Base-by-base conservation (phyloP, 2,888 invertebrate species). In the Perizoma affinitatum region DNA sequence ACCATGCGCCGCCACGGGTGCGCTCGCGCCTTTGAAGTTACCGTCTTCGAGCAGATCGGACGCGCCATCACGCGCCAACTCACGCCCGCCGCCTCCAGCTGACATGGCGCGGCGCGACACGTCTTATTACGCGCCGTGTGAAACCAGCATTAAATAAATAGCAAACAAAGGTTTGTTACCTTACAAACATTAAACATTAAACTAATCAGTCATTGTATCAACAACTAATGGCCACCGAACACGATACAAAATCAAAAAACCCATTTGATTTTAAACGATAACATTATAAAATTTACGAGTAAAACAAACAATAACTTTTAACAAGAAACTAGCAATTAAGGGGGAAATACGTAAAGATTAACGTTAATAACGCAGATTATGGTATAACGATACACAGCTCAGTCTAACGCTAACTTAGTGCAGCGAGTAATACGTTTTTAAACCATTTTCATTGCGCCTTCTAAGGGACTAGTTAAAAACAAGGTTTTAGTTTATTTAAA, bases 381-480 rank as follows among this genome's bases (percentile, higher is more conserved):
- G 40, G 51, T 52, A 41, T 49, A 55, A 58, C 52, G 52, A 52
- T 53, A 44, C 44, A 38, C 53, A 60, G 64, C 65, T 68, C 46
- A 63, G 59, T 36, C 41, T 35, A 63, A 52, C 51, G 65, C 47
- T 41, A 51, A 47, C 62, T 61, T 34, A 69, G 56, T 65, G 65
- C 61, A 61, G 61, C 66, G 68, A 72, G 66, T 78, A 78, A 79
- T 78, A 75, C 71, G 67, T 70, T 75, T 76, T 67, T 73, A 74
- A 79, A 70, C 70, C 58, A 72, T 74, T 71, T 73, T 70, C 65
- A 68, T 70, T 67, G 58, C 67, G 67, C 64, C 65, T 67, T 64
- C 66, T 66, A 61, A 51, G 45, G 22, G 22, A 22, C 1, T 22
- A 57, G 40, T 48, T 38, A 7, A 40, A 33, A 53, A 47, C 22